phyloP scores from a whole-genome alignment of 2,113 vertebrate genomes.

The Strigops habroptila region DNA sequence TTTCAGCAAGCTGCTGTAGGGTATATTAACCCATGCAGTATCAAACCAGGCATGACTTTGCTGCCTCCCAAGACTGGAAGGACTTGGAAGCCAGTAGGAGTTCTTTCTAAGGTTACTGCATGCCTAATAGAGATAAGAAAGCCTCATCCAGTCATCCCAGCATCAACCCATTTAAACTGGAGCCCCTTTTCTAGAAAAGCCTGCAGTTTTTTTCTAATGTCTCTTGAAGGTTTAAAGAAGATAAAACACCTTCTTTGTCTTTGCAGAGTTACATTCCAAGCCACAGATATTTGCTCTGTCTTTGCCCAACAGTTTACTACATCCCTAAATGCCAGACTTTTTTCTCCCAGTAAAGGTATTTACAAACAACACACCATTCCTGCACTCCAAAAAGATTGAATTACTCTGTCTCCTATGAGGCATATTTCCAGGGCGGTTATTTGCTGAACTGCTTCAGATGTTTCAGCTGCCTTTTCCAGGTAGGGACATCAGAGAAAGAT shows the following conservation, averaged over 20 bases:
- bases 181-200: not conserved
- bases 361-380: slow-evolving; percentile 8
- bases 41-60: not conserved
- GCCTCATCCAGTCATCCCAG: not conserved
- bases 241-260: not conserved
- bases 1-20: not conserved
- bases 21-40: not conserved
- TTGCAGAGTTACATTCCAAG: not conserved
- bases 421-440: not conserved
- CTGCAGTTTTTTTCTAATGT: not conserved
- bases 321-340: not conserved
- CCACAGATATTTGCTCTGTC: not conserved
- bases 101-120: not conserved
- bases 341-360: slow-evolving; percentile 9
- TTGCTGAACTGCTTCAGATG: not conserved
- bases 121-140: not conserved
- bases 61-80: not conserved
- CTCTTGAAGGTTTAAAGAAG: not conserved
- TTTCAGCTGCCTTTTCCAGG: not conserved
- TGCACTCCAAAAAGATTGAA: not conserved
- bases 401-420: not conserved
- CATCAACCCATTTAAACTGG: not conserved
- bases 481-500: not conserved
- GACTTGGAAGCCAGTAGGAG: not conserved
- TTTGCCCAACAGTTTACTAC: slow-evolving; percentile 25